Conservation (phyloP, 2,888 invertebrate genomes). For the Caenorhabditis sp. region DNA sequence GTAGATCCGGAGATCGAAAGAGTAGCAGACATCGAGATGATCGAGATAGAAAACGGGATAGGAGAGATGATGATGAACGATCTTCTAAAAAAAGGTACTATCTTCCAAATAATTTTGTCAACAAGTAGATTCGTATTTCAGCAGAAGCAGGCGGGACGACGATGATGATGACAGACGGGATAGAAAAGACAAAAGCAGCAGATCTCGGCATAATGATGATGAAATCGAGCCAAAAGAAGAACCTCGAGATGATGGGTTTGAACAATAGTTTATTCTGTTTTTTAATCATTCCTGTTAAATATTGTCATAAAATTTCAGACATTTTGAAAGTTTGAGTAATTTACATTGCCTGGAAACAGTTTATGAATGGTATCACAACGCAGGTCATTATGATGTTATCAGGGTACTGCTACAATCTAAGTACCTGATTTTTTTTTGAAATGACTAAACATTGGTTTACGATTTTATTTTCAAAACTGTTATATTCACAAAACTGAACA, state of each 20-base stretch:
- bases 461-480: too few relatives aligned
- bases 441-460: too few relatives aligned
- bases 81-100: constrained; percentile 12
- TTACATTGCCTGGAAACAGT: too few relatives aligned
- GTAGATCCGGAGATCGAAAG: constrained; percentile 27
- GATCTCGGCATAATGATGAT: constrained; percentile 2
- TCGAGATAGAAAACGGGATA: constrained; percentile 31
- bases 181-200: constrained; percentile 10
- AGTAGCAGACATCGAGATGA: constrained; percentile 34
- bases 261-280: background rate
- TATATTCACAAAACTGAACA: too few relatives aligned
- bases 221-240: background rate
- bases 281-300: background rate
- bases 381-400: too few relatives aligned
- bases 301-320: background rate
- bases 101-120: background rate
- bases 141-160: constrained; percentile 19
- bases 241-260: background rate
- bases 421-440: too few relatives aligned
- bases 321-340: too few relatives aligned
- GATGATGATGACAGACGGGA: constrained; percentile 30
- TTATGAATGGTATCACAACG: too few relatives aligned
- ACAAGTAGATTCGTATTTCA: background rate
- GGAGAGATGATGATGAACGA: constrained; percentile 32
- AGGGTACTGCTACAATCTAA: too few relatives aligned